Evolutionary conservation across 2,113 vertebrate genomes (phyloP), one percentile per base, ranked within the genome.

Genomic region (Phalacrocorax aristotelis): DNA sequence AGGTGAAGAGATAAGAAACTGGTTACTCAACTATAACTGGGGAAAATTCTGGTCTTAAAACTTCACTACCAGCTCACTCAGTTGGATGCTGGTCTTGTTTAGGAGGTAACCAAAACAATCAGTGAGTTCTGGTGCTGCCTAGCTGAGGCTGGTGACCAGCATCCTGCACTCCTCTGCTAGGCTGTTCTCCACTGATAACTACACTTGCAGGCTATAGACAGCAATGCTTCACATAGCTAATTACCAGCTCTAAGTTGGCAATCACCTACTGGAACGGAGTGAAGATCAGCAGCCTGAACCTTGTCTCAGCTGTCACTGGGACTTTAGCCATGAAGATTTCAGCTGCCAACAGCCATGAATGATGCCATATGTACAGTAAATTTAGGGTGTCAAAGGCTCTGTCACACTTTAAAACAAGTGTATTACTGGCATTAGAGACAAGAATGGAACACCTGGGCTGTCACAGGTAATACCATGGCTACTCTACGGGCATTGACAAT

Each of bases 251-350:
- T 58, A 76, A 83, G 40, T 0, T 91, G 90, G 74, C 82, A 95
- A 80, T 48, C 49, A 81, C 30, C 60, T 94, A n/a, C 83, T 66
- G 76, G 90, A 74, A 90, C 0, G 0, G 16, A 83, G 36, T 44
- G 64, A 92, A 83, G 44, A 83, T 42, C 40, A 77, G 46, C 62
- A 85, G 89, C 34, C 78, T 83, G 84, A 95, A 76, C 84, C 77
- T 77, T 36, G 57, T 74, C 66, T 95, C 91, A 95, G 81, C 77
- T 95, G 95, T 76, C 81, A 61, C 89, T 83, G 89, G 87, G 81
- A 91, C 62, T 93, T 91, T 7, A 96, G 93, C 95, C 90, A 95
- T 77, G 36, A 90, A 49, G 3, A 13, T 32, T 91, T 90, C 8
- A 54, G 61, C 61, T 93, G 84, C 78, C 74, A 95, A 48, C 27